Evolutionary conservation across 2,113 vertebrate species (phyloP).

Genomic region (Megaleporinus macrocephalus): DNA sequence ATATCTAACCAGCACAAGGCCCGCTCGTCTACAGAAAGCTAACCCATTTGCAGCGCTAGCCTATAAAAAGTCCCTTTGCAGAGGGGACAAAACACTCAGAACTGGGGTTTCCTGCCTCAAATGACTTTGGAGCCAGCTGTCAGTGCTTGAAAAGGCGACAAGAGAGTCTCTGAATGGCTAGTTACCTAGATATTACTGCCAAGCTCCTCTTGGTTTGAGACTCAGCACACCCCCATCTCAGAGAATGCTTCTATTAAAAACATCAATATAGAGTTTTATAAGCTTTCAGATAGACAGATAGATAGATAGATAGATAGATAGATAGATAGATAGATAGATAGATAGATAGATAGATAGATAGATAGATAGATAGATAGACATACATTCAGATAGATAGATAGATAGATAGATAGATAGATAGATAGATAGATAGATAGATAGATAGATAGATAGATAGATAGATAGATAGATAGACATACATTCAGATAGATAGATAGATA

Average conservation of each 20-base stretch:
- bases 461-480: too few relatives aligned
- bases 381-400: too few relatives aligned
- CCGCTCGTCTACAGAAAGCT: background rate
- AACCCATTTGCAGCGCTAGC: background rate
- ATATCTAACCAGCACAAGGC: background rate
- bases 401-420: too few relatives aligned
- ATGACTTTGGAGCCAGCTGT: constrained; percentile 23
- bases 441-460: too few relatives aligned
- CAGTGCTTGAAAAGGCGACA: constrained; percentile 1
- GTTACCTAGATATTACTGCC: background rate
- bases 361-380: too few relatives aligned
- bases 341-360: too few relatives aligned
- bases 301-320: too few relatives aligned
- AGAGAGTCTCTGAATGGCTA: background rate
- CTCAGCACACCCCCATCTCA: background rate
- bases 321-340: too few relatives aligned
- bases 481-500: too few relatives aligned
- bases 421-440: too few relatives aligned
- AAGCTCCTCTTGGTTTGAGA: background rate
- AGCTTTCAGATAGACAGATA: too few relatives aligned
- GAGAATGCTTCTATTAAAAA: background rate
- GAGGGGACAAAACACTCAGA: background rate
- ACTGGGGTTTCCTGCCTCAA: constrained; percentile 38
- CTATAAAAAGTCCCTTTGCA: background rate
- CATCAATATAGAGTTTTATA: too few relatives aligned